Conservation (phyloP, 23 tunicate genomes). For the Aplidium turbinatum region DNA sequence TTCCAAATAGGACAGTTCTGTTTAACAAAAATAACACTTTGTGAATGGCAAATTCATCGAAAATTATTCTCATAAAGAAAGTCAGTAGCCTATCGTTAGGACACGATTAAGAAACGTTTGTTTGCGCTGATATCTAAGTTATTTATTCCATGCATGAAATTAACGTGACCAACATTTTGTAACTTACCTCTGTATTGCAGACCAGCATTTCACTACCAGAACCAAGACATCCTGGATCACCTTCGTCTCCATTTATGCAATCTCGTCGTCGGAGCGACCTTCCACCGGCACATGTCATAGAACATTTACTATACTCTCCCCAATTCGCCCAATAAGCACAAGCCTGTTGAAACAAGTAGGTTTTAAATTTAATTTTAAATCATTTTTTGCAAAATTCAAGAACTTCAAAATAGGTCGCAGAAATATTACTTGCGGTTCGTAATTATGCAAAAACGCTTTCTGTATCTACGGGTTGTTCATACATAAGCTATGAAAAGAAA, state of each 20-base stretch:
- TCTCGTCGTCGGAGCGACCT: slow-evolving; percentile 36
- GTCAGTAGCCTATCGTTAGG: background rate
- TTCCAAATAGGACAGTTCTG: slow-evolving; percentile 37
- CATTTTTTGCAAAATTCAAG: background rate
- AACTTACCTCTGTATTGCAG: slow-evolving; percentile 35
- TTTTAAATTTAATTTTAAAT: background rate
- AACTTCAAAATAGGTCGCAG: background rate
- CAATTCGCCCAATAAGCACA: slow-evolving; percentile 81
- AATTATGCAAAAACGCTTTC: too few species aligned
- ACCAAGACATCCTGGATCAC: slow-evolving; percentile 76
- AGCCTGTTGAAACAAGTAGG: slow-evolving; percentile 5
- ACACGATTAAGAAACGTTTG: background rate
- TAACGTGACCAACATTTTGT: background rate
- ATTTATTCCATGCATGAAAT: background rate
- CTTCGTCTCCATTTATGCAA: slow-evolving; percentile 72
- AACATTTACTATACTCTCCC: slow-evolving; percentile 53
- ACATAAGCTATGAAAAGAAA: too few species aligned
- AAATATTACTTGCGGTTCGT: background rate
- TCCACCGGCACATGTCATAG: slow-evolving; percentile 71
- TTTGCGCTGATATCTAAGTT: background rate
- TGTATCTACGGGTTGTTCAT: too few species aligned
- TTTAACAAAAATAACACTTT: background rate
- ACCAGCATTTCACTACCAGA: background rate
- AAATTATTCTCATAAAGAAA: too few species aligned
- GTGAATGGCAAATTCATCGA: background rate